Conservation (phyloP, 2,113 vertebrate genomes). For the Prunella fulvescens region DNA sequence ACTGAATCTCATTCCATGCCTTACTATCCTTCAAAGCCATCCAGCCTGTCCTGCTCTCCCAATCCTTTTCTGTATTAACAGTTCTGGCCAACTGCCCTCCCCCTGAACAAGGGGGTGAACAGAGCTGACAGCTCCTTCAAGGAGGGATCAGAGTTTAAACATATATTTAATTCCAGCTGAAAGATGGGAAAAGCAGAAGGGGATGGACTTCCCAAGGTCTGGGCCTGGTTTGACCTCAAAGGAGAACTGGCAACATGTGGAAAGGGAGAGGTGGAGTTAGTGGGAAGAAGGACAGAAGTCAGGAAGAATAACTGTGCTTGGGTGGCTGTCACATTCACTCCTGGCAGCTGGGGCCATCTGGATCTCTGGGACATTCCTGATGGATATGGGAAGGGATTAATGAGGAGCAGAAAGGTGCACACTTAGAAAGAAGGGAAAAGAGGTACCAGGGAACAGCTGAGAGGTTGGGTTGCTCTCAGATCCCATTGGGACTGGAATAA, state of each 20-base stretch:
- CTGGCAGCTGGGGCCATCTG: not conserved
- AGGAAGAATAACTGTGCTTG: not conserved
- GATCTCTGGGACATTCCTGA: not conserved
- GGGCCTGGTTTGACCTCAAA: not conserved
- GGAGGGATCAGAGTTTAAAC: not conserved
- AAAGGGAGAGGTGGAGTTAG: not conserved
- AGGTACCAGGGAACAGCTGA: not conserved
- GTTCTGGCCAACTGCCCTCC: not conserved
- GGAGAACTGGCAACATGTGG: not conserved
- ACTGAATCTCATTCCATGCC: not conserved
- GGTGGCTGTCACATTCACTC: not conserved
- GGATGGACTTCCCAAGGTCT: not conserved
- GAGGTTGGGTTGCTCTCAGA: not conserved
- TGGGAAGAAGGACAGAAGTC: not conserved
- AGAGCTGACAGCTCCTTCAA: not conserved
- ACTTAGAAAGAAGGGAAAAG: not conserved
- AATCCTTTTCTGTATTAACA: not conserved
- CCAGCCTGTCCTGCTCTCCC: not conserved
- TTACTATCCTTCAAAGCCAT: not conserved
- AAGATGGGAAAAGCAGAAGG: not conserved
- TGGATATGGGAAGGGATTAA: not conserved
- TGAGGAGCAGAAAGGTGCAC: not conserved
- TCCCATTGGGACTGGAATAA: not conserved
- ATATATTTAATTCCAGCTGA: not conserved
- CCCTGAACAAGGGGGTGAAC: not conserved